Evolutionary conservation across 2,113 vertebrate species (phyloP).

Genomic region (Lycaon pictus): DNA sequence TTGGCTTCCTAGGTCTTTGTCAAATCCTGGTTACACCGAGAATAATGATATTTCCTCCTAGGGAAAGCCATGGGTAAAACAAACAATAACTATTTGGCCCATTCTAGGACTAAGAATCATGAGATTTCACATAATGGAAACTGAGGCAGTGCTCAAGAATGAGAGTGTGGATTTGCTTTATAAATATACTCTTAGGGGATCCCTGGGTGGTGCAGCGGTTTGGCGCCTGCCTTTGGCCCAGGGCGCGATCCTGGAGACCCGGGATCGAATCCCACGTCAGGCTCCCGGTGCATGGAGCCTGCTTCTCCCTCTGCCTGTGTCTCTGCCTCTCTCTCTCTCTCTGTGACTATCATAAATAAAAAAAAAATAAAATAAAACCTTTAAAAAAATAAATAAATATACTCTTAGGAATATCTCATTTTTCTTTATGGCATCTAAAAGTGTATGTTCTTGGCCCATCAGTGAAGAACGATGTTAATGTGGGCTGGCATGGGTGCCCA

Average conservation of each 20-base stretch:
- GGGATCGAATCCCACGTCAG: too few species aligned
- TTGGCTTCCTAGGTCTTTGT: conserved; percentile 1
- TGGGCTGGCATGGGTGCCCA: conserved; percentile 52
- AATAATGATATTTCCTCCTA: conserved; percentile 25
- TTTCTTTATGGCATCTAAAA: conserved; percentile 33
- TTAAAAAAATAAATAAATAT: too few species aligned
- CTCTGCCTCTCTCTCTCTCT: too few species aligned
- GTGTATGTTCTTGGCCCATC: not conserved
- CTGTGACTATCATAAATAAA: too few species aligned
- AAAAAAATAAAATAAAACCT: too few species aligned
- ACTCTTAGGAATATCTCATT: not conserved
- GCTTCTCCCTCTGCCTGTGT: too few species aligned
- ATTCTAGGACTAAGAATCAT: not conserved
- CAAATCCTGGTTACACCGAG: not conserved
- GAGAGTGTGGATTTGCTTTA: not conserved
- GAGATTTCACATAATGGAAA: not conserved
- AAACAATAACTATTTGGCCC: not conserved
- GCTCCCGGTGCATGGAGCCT: too few species aligned
- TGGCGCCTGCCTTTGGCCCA: too few species aligned
- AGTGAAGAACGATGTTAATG: conserved; percentile 51
- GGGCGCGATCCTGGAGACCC: too few species aligned
- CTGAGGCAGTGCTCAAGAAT: conserved; percentile 13
- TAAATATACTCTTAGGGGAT: not conserved
- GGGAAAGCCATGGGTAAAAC: not conserved
- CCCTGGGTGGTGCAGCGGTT: too few species aligned